Base-by-base conservation (phyloP, 35 echinoderm and acorn worm species). In the Apostichopus japonicus region DNA sequence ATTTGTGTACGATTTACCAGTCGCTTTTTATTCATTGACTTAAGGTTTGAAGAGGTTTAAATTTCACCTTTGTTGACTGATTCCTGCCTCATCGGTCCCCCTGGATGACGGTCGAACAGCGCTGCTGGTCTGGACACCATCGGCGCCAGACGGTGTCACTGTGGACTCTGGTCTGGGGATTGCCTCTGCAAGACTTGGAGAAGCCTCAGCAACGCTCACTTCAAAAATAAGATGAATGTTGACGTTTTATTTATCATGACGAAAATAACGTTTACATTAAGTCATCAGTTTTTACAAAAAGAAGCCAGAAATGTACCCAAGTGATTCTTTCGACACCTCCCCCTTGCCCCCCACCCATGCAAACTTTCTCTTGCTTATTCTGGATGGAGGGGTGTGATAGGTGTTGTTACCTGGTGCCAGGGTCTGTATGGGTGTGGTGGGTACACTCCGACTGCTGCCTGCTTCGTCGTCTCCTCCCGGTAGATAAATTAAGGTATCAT, bases 371-470 rank as follows among this genome's bases (percentile, higher is more conserved):
- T 44, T 44, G 33, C 33, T 44, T 44, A 44, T 44, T 44, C 33
- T 44, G 33, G 33, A 44, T 44, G 33, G 33, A 44, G 33, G 33
- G 33, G 33, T 44, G 33, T 44, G 33, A 44, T 44, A 44, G 0
- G 33, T 4, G 33, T 44, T 44, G 33, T 44, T 44, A 98, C 96
- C 93, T 93, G 97, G 97, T 13, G 97, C 93, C 23, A 94, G 87
- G 6, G 92, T 79, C 83, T 96, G 93, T 14, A 96, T 91, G 5
- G 95, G 97, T 53, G 95, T 96, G 4, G 97, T 99, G 1, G 97
- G 97, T 7, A 99, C 97, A 92, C 93, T 99, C 14, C 97, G 91
- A 6, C 97, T 95, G 4, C 93, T 93, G 22, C 97, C 93, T 25
- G 91, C 97, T 44, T 99, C 97, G 65, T 99, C 97, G 16, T 93